Base-by-base conservation (phyloP, 2,113 vertebrate species). In the Crotalus tigris region DNA sequence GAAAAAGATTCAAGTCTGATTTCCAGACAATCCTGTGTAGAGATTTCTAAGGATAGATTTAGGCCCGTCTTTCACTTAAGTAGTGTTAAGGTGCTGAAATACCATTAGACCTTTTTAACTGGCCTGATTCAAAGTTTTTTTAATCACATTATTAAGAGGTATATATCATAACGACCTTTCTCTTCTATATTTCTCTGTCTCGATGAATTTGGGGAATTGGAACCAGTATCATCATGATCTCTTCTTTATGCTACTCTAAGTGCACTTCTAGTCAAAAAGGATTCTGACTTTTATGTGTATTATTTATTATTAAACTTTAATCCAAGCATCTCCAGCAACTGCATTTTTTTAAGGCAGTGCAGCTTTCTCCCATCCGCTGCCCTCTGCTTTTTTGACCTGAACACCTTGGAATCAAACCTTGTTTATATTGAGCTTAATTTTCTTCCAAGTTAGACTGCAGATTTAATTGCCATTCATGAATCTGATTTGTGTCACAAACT, bases 401-500 rank as follows among this genome's bases (percentile, higher is more conserved):
- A 75, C 59, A 75, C 46, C 61, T 90, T 75, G 19, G 51, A 39
- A 91, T 81, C 64, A 81, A 33, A 54, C 53, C n/a, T 12, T 54
- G 49, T 54, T 91, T 51, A 33, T 91, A 39, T 33, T 81, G 39
- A 64, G 26, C 46, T 75, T 51, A 91, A 81, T 11, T 75, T 81
- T 5, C 61, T 81, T 54, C 64, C 90, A 91, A 75, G 29, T 54
- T 49, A 54, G 90, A 33, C 4, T 75, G 29, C 29, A 54, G 90
- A 53, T 39, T 54, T 91, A 53, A 54, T 95, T 94, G 91, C 57
- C 93, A 92, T 88, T 93, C 94, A 96, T 93, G 93, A 91, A 95
- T 95, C 92, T 96, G 96, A 97, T 95, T 95, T 85, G 95, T 88
- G 92, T 91, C 88, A 23, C 58, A 96, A 49, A 26, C 90, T 95